Percentiles rank a stretch among this genome's conserved stretches.
These are phyloP conservation scores for Drosophila nebulosa DNA, from an alignment of 1,140 invertebrate genomes.

Conservation along the genomic window DNA sequence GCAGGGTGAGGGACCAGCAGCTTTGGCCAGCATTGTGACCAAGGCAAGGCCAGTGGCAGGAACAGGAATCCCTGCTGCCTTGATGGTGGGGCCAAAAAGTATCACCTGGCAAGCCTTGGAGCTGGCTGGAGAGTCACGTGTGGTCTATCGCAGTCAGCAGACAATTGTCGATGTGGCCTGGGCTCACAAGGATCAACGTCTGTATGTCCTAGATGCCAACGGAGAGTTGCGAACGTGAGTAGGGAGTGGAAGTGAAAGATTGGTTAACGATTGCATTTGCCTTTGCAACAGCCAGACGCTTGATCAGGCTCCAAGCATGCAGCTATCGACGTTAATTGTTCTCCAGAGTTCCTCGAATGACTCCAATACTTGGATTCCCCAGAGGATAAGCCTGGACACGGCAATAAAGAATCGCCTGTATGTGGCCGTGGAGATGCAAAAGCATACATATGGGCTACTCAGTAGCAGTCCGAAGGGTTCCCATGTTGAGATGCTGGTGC, in stretches of 20 bases:
- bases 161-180: conserved; percentile 85
- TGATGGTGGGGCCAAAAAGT: conserved; percentile 85
- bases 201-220: conserved; percentile 87
- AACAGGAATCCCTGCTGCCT: conserved; percentile 82
- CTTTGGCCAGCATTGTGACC: conserved; percentile 67
- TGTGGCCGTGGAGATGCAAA: conserved; percentile 85
- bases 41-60: conserved; percentile 82
- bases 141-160: conserved; percentile 35
- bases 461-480: conserved; percentile 22
- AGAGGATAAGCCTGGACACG: conserved; percentile 92
- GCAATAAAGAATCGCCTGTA: conserved; percentile 92
- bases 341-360: not conserved
- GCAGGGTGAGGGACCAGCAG: conserved; percentile 88
- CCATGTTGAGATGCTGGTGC: not conserved
- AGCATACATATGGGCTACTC: conserved; percentile 9
- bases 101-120: conserved; percentile 86
- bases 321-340: not conserved
- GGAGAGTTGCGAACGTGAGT: conserved; percentile 54
- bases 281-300: conserved; percentile 23
- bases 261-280: not conserved
- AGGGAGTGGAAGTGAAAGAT: too few species aligned
- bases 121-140: conserved; percentile 83
- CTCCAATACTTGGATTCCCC: conserved; percentile 70
- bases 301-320: conserved; percentile 7
- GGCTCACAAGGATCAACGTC: conserved; percentile 85